Base-by-base conservation (phyloP, 1,140 invertebrate genomes). In the Scaptomyza graminum region DNA sequence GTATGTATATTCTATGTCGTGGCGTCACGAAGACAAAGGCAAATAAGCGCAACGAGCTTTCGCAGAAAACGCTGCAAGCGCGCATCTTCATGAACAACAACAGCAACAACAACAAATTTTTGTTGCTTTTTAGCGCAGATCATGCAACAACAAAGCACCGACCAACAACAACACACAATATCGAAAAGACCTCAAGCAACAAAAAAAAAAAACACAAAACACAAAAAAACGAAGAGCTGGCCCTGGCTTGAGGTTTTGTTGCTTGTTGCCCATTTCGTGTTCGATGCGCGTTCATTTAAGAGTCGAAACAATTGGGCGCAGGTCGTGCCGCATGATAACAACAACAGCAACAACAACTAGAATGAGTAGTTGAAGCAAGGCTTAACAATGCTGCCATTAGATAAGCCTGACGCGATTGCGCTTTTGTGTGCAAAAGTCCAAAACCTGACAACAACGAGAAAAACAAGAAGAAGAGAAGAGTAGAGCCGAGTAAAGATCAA, bases 261-360 rank as follows among this genome's bases (percentile, higher is more conserved):
- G 31, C 18, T 43, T 31, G 39, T 64, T 64, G 66, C 51, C 51
- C 65, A 68, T 68, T 88, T 88, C 83, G 83, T 87, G 83, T 87
- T 83, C 83, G 79, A 89, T 76, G 82, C 83, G 78, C 82, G 77
- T 87, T 87, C 82, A 82, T 87, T 87, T 84, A 87, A 87, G 71
- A 75, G 81, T 81, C 25, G 60, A 59, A 87, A 87, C 82, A 87
- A 87, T 87, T 87, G 82, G 82, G 78, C 82, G 74, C 81, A 87
- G 83, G 83, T 88, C 83, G 83, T 88, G 83, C 80, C 65, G 75
- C 83, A 87, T 83, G 82, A 87, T 83, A 82, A 59, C 61, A 46
- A 54, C 73, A 74, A 25, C 66, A 60, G 13, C 70, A 61, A 16
- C 63, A 68, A 56, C 41, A 63, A 63, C 22, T 34, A 41, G 37